Evolutionary conservation across 2,797 vertebrate species (phyloP), one percentile per base, ranked within the genome.

Genomic region (Sebastes variabilis): DNA sequence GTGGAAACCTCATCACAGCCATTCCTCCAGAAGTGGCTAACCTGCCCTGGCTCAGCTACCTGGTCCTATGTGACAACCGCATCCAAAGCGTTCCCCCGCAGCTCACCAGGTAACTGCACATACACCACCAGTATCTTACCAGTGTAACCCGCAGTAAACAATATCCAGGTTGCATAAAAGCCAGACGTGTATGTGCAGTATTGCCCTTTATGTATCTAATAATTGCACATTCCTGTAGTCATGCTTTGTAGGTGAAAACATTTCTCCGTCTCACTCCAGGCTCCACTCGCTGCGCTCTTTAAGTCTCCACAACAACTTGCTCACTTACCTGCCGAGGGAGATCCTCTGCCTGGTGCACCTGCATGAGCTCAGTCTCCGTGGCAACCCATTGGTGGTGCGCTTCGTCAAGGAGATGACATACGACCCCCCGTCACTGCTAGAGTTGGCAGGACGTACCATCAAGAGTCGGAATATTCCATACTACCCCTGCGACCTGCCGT

Each of bases 51-150:
- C 96, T 99, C 82, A 97, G 94, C 94, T 99, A 98, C 84, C 95
- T 99, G 93, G 98, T 98, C 13, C 95, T 99, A 55, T 99, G 98
- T 94, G 99, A 99, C 93, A 99, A 99, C 94, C 97, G 97, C 89
- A 99, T 99, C 89, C 98, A 99, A 91, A 97, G 98, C 83, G 96
- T 99, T 75, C 99, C 99, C 34, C 99, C 98, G 22, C 97, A 99
- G 87, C 96, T 99, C 85, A 97, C 97, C 92, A 97, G 98, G 99
- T 99, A 89, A 77, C 6, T 22, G 11, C 58, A 36, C 22, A 10
- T 38, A 14, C 36, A 5, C 29, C 29, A 6, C 2, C 62, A 30
- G 14, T 38, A 8, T 32, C n/a, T 16, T 4, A 2, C 3, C 22
- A 24, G 5, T 62, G 2, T 8, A 34, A n/a, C 9, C 22, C 25